Conservation (phyloP, 2,888 invertebrate genomes). For the Meiosimyza platycephala region DNA sequence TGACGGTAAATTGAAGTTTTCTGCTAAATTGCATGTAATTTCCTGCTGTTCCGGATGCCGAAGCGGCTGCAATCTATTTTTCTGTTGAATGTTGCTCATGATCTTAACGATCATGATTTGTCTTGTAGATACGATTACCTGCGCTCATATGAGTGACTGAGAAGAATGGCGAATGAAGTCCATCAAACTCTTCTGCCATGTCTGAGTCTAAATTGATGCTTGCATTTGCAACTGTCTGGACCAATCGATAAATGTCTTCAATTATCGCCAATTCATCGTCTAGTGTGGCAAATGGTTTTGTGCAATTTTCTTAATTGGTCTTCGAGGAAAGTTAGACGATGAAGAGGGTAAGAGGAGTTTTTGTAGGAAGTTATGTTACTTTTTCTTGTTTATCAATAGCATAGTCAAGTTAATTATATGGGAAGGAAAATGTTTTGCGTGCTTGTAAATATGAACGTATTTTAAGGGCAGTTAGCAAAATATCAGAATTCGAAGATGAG, state of each 20-base stretch:
- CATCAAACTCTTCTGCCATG: slow-evolving; percentile 11
- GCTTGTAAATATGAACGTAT: too few relatives aligned
- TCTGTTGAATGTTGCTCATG: not conserved
- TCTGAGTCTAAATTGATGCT: not conserved
- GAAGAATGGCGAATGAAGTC: not conserved
- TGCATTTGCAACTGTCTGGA: slow-evolving; percentile 14
- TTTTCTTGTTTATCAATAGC: too few relatives aligned
- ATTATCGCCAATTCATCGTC: slow-evolving; percentile 42
- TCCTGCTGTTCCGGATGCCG: not conserved
- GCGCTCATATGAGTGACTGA: not conserved
- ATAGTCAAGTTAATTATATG: too few relatives aligned
- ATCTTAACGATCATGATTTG: not conserved
- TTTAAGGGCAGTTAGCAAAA: too few relatives aligned
- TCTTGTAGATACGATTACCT: not conserved
- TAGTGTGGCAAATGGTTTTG: slow-evolving; percentile 38
- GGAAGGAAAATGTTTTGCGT: too few relatives aligned
- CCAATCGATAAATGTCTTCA: slow-evolving; percentile 41
- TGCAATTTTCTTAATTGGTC: slow-evolving; percentile 41
- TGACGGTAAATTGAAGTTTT: slow-evolving; percentile 8
- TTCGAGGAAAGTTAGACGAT: not conserved
- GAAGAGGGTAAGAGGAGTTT: not conserved
- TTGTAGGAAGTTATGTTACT: not conserved
- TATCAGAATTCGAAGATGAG: too few relatives aligned
- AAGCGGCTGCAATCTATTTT: not conserved
- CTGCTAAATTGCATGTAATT: slow-evolving; percentile 23